Evolutionary conservation across 53 echinoderm and acorn worm genomes (phyloP).

Genomic region (Stichopus horrens): DNA sequence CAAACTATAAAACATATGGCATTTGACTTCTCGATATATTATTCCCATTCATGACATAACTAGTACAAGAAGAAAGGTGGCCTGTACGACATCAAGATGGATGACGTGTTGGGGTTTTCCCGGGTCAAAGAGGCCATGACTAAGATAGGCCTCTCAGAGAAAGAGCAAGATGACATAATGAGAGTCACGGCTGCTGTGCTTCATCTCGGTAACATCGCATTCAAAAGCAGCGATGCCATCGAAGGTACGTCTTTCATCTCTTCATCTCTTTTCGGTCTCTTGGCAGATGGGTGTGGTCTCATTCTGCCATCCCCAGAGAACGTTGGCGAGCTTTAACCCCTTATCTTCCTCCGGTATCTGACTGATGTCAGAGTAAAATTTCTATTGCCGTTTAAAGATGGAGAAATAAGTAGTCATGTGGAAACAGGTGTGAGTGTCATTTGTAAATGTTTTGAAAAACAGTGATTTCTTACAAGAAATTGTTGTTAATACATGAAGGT

Average conservation of each 20-base stretch:
- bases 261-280: too few relatives aligned
- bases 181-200: conserved; percentile 84
- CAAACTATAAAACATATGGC: background rate
- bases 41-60: background rate
- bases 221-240: conserved; percentile 69
- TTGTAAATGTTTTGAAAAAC: too few relatives aligned
- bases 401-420: too few relatives aligned
- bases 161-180: conserved; percentile 85
- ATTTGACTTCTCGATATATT: background rate
- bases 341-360: too few relatives aligned
- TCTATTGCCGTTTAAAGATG: too few relatives aligned
- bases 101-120: conserved; percentile 76
- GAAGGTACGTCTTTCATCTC: conserved; percentile 58
- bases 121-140: conserved; percentile 79
- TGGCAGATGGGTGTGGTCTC: too few relatives aligned
- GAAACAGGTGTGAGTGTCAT: too few relatives aligned
- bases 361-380: too few relatives aligned
- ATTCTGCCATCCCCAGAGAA: too few relatives aligned
- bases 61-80: conserved; percentile 92
- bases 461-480: too few relatives aligned
- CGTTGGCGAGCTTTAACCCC: too few relatives aligned
- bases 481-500: too few relatives aligned
- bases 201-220: conserved; percentile 86
- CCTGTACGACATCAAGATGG: conserved; percentile 86
- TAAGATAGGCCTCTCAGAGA: conserved; percentile 76